phyloP scores from a whole-genome alignment of 2,888 invertebrate genomes.

The Eupithecia pulchellata region DNA sequence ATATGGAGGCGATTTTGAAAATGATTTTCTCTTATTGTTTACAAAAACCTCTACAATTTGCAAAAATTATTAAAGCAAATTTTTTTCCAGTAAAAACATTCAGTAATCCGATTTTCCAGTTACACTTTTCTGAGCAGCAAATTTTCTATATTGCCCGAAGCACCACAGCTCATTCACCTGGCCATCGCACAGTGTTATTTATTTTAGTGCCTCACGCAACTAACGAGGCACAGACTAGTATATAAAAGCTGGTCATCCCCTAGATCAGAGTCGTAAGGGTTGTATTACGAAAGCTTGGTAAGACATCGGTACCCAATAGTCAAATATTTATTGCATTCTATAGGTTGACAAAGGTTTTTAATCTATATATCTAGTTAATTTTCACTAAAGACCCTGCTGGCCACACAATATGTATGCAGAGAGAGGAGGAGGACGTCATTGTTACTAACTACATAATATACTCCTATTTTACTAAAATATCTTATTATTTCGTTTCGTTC shows the following conservation, averaged over 20 bases:
- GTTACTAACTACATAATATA: too few relatives aligned
- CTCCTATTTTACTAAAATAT: too few relatives aligned
- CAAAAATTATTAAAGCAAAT: neutral
- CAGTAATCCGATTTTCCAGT: conserved; percentile 1
- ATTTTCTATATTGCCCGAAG: conserved; percentile 15
- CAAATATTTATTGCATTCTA: too few relatives aligned
- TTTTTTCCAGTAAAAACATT: neutral
- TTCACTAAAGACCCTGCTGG: too few relatives aligned
- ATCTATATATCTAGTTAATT: too few relatives aligned
- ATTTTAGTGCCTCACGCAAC: conserved; percentile 31
- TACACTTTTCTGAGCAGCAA: neutral
- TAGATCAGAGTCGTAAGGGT: neutral
- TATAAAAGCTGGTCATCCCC: conserved; percentile 1
- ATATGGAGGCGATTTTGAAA: neutral
- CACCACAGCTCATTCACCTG: conserved; percentile 13
- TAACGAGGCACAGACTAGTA: neutral
- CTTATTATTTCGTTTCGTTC: too few relatives aligned
- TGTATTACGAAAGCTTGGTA: neutral
- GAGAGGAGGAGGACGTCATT: too few relatives aligned
- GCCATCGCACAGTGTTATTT: conserved; percentile 25
- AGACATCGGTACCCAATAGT: too few relatives aligned
- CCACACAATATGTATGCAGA: too few relatives aligned
- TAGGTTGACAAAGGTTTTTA: too few relatives aligned
- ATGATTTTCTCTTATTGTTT: neutral
- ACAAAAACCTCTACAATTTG: neutral